Conservation (phyloP, 1,140 invertebrate genomes). For the Drosophila azteca region DNA sequence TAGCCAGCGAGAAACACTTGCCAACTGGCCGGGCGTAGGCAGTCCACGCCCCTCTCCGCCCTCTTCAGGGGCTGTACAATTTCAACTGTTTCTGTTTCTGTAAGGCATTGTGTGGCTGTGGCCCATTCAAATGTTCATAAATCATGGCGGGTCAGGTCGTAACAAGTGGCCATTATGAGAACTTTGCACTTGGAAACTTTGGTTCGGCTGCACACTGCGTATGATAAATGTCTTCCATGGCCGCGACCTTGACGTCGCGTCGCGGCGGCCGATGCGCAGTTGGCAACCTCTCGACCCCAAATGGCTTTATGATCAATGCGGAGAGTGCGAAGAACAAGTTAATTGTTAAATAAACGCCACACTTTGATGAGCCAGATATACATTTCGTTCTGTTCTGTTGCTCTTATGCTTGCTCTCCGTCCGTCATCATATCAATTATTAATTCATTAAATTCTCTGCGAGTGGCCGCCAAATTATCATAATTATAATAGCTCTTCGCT, state of each 20-base stretch:
- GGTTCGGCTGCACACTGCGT: slow-evolving; percentile 37
- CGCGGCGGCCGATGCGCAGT: slow-evolving; percentile 12
- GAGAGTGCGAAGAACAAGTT: slow-evolving; percentile 55
- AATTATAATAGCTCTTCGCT: neutral
- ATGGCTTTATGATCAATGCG: slow-evolving; percentile 61
- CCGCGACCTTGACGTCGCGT: slow-evolving; percentile 20
- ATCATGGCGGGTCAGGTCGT: slow-evolving; percentile 49
- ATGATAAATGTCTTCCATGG: slow-evolving; percentile 59
- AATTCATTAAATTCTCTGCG: neutral
- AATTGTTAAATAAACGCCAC: slow-evolving; percentile 59
- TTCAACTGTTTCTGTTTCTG: slow-evolving; percentile 35
- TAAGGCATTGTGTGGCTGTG: neutral
- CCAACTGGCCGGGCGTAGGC: slow-evolving; percentile 26
- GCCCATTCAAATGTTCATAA: slow-evolving; percentile 30
- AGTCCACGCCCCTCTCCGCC: neutral
- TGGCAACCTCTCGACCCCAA: slow-evolving; percentile 29
- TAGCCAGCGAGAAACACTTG: slow-evolving; percentile 46
- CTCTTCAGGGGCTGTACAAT: neutral
- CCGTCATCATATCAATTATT: slow-evolving; percentile 1
- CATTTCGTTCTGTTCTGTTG: neutral
- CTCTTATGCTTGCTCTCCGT: neutral
- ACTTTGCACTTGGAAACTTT: slow-evolving; percentile 49
- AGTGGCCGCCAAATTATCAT: neutral
- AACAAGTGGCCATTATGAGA: slow-evolving; percentile 53
- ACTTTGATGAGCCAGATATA: neutral